Base-by-base conservation (phyloP, 2,113 vertebrate genomes). In the Stigmatopora nigra region DNA sequence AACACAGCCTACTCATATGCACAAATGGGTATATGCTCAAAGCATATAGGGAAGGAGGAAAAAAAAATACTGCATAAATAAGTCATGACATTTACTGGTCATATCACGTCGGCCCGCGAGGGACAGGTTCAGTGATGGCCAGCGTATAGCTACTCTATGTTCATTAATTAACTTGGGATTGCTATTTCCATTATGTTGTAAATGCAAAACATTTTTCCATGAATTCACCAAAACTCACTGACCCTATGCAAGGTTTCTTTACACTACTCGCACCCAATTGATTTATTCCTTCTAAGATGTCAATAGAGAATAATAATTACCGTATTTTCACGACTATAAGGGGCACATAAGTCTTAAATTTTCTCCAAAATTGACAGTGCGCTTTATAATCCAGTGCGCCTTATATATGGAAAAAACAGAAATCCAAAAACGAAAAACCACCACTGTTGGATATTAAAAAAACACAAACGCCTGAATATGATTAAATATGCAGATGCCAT, bases 141-240 rank as follows among this genome's bases (percentile, higher is more conserved):
- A 79, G 69, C 67, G 75, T 76, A 86, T 71, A 71, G 73, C 74
- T 65, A 75, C 74, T 66, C 66, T 71, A 83, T 63, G 15, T 73
- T 79, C 75, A 88, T 83, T 85, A 82, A 86, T 81, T 80, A 84
- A 64, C 73, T 78, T 73, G 67, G 78, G 79, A 79, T 84, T 59
- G 70, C 68, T 62, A 67, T 62, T 58, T 79, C 64, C 66, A 70
- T 77, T 79, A 20, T 22, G 51, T 11, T 25, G 19, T 22, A 12
- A 53, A 22, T 11, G 20, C 46, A 15, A 48, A 48, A 15, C 13
- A 10, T 84, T 77, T 31, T 70, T 65, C 68, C 56, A 76, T 61
- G 61, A 78, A 63, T 70, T 76, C 51, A 57, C 52, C 55, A 46
- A 61, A 61, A 69, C 16, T 57, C 64, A 68, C 20, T 49, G 56